Evolutionary conservation across 2,113 vertebrate genomes (phyloP), one percentile per base, ranked within the genome.

Genomic region (Jaculus jaculus): DNA sequence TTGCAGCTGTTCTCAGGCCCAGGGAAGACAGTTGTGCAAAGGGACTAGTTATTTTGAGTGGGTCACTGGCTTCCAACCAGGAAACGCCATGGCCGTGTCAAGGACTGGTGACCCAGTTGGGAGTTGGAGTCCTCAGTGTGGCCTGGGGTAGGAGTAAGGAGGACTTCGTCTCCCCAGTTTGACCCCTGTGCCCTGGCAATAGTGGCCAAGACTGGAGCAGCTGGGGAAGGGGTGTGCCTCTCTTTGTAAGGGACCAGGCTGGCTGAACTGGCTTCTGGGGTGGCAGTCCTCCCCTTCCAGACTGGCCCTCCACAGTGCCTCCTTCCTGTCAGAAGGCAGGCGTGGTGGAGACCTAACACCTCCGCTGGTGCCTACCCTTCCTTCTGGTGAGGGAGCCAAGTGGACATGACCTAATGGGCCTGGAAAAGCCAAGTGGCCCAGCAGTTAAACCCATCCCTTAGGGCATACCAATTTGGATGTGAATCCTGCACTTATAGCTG

Each of bases 31-130:
- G 93, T 96, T 92, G 94, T 90, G 94, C 23, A 23, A 97, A 87
- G 94, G 95, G 97, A 97, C 94, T 92, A 69, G 80, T 96, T 98
- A 97, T 96, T 96, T 96, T 97, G 96, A 96, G 96, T 97, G 96
- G 97, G 91, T 87, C 91, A 75, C 94, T 97, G 97, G 97, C 94
- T 95, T 95, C 95, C 8, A 1, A 95, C 96, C 95, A 97, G 96
- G 93, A 96, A 93, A 92, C 91, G 12, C 0, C 65, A 69, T 90
- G 96, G 84, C 61, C 0, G 0, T 63, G n/a, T 72, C 17, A 65
- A 92, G 96, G 95, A 68, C 96, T 63, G 89, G 30, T 5, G 4
- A 2, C 42, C n/a, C n/a, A 32, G 61, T 42, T 37, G 0, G 2
- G 28, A 60, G 37, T 30, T 2, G 0, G 13, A 26, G 47, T 60